Base-by-base conservation (phyloP, 2,888 invertebrate genomes). In the Cephus nigrinus region DNA sequence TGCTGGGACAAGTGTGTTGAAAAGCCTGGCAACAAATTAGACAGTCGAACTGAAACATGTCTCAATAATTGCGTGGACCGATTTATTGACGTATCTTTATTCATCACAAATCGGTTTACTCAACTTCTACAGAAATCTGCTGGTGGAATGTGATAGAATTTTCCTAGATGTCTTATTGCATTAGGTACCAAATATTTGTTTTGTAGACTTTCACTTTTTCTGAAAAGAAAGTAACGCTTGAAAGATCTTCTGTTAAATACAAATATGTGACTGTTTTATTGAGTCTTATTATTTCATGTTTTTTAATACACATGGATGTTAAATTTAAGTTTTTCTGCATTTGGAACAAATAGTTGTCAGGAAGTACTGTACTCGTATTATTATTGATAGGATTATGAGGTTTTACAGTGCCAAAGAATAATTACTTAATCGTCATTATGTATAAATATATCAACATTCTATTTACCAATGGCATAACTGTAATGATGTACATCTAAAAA, bases 1-100 rank as follows among this genome's bases (percentile, higher is more conserved):
- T 99, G 98, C 91, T 99, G 98, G 98, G 98, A 98, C 31, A 97
- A 97, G 90, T 99, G 98, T 90, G 94, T 98, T 68, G 98, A 98
- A 77, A 98, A 97, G 88, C 97, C 98, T 5, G 94, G 96, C 68
- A 94, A 95, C 73, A 98, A 97, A 92, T 91, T 98, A 83, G 98
- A 98, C 90, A 95, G 96, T 78, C 94, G 95, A 86, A 97, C 98
- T 1, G 98, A 98, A 92, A 96, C 96, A 0, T 98, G 98, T 88
- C 93, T 99, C 77, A 94, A 94, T 30, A 98, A 98, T 91, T 98
- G 98, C 92, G 98, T 98, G 0, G 97, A 98, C 88, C 93, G 98
- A 86, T 98, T 98, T 90, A 97, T 98, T 82, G 98, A 98, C 92
- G 97, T 97, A 4, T 97, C 98, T 0, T 92, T 98, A 76, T 93